Evolutionary conservation across 2,797 vertebrate genomes (phyloP).

Genomic region (Mormyrops attenuatus): DNA sequence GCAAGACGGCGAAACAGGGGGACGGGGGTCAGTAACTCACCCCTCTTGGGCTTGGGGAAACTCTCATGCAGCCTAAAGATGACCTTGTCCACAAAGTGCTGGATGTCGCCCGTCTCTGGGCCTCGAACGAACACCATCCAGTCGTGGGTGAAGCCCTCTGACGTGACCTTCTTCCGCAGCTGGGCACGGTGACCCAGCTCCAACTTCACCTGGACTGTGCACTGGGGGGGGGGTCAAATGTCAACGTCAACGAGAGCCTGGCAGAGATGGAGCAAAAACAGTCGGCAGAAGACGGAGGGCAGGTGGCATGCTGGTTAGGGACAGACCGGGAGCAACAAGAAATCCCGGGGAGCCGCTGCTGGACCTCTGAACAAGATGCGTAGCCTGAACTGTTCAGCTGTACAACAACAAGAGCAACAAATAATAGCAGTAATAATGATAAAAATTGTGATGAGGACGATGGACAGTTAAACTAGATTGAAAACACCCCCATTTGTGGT

Average conservation of each 20-base stretch:
- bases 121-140: conserved; percentile 99
- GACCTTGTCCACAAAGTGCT: conserved; percentile 96
- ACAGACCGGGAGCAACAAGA: background rate
- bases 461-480: background rate
- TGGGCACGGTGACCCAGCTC: conserved; percentile 95
- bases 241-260: background rate
- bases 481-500: background rate
- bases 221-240: conserved; percentile 54
- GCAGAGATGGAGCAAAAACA: background rate
- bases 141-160: conserved; percentile 97
- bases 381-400: background rate
- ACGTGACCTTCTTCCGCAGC: conserved; percentile 89
- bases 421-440: background rate
- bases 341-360: background rate
- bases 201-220: conserved; percentile 96
- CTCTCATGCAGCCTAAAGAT: conserved; percentile 95
- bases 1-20: background rate
- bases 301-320: background rate
- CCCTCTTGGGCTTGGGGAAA: conserved; percentile 95
- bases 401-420: background rate
- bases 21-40: conserved; percentile 55
- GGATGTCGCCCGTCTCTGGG: conserved; percentile 91
- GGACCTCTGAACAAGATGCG: background rate
- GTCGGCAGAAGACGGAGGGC: background rate
- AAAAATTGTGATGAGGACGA: background rate